Conservation (phyloP, 1,140 invertebrate species). For the Diabrotica virgifera region DNA sequence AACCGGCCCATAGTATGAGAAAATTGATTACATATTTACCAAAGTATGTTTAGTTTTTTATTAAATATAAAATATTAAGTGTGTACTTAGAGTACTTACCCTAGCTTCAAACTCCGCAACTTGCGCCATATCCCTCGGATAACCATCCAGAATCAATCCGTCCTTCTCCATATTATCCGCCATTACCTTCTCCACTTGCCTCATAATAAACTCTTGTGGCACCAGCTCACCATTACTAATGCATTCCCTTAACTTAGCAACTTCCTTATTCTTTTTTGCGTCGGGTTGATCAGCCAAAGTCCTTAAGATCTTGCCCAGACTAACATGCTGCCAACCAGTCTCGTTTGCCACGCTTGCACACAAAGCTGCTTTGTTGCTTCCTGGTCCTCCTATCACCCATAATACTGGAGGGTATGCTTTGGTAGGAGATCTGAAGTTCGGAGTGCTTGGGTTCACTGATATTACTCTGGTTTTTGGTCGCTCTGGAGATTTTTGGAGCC, state of each 20-base stretch:
- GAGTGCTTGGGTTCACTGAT: constrained; percentile 41
- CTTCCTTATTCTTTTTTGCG: constrained; percentile 55
- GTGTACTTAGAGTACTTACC: constrained; percentile 52
- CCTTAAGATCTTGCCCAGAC: constrained; percentile 67
- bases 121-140: constrained; percentile 82
- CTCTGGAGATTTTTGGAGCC: constrained; percentile 17
- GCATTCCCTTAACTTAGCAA: constrained; percentile 59
- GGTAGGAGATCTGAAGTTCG: constrained; percentile 38
- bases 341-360: constrained; percentile 65
- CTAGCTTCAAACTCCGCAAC: constrained; percentile 79
- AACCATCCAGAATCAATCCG: constrained; percentile 87
- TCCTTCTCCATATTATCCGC: constrained; percentile 52
- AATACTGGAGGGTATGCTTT: constrained; percentile 60
- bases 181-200: constrained; percentile 64
- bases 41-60: neutral
- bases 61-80: neutral
- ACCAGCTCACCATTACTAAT: constrained; percentile 82
- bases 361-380: constrained; percentile 67
- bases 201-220: constrained; percentile 63
- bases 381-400: constrained; percentile 82
- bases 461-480: constrained; percentile 43
- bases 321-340: constrained; percentile 73
- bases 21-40: neutral
- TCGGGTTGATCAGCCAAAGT: constrained; percentile 59
- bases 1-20: no score